Conservation (phyloP, 1,140 invertebrate genomes). For the Conus betulinus region DNA sequence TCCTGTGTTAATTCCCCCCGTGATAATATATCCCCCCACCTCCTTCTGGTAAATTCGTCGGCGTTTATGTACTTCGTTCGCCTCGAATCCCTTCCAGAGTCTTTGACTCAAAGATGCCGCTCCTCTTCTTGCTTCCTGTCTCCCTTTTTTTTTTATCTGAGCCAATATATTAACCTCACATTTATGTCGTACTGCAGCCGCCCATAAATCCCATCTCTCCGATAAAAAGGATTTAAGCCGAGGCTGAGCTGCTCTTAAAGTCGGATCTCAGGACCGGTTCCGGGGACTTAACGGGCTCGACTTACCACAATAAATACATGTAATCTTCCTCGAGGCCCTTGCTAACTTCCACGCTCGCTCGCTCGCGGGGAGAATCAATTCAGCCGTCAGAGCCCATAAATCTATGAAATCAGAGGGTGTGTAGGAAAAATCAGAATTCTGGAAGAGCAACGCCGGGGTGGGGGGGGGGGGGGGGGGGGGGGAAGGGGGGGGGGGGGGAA, state of each 20-base stretch:
- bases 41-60: not conserved
- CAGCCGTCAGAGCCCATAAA: not conserved
- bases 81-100: not conserved
- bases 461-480: no score
- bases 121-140: not conserved
- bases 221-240: constrained; percentile 2
- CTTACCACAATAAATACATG: constrained; percentile 4
- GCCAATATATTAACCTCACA: constrained; percentile 4
- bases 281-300: not conserved
- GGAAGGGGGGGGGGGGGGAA: no score
- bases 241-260: not conserved
- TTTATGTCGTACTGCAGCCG: not conserved
- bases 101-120: not conserved
- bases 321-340: not conserved
- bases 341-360: not conserved
- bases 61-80: not conserved
- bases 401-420: not conserved
- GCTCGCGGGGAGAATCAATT: not conserved
- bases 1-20: not conserved
- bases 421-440: no score
- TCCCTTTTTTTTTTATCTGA: not conserved
- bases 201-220: not conserved
- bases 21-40: not conserved
- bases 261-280: not conserved
- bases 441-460: no score